A percentile compares a stretch with the other conserved stretches of the same genome.
Conservation (phyloP, 2,888 invertebrate species). For the Ceratothoa steindachneri region DNA sequence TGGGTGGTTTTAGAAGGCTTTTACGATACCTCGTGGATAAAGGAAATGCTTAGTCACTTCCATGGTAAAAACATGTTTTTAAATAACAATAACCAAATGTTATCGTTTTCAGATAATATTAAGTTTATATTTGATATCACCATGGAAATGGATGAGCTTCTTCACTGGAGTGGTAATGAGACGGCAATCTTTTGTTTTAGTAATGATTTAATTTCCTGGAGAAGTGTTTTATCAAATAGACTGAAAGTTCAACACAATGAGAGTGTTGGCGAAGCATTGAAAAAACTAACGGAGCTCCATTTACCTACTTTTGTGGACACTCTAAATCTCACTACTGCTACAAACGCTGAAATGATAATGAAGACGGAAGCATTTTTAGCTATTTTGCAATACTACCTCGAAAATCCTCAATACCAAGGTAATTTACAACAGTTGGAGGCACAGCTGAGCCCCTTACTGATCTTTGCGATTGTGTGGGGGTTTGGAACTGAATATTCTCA, state of each 20-base stretch:
- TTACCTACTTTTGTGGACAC: constrained; percentile 33
- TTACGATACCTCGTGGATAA: constrained; percentile 20
- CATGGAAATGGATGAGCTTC: constrained; percentile 20
- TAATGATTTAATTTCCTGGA: neutral
- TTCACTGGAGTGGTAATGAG: neutral
- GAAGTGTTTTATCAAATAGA: neutral
- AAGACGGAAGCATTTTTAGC: constrained; percentile 37
- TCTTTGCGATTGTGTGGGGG: constrained; percentile 34
- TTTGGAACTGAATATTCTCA: constrained; percentile 25
- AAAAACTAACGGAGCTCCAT: constrained; percentile 25
- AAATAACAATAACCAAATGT: constrained; percentile 14
- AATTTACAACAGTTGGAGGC: constrained; percentile 24
- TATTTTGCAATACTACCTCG: constrained; percentile 25
- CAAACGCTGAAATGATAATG: constrained; percentile 30
- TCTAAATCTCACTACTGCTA: constrained; percentile 14
- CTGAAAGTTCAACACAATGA: neutral
- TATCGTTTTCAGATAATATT: constrained; percentile 24
- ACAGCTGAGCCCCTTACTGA: constrained; percentile 27
- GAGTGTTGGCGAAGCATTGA: constrained; percentile 16
- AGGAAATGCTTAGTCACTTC: constrained; percentile 21
- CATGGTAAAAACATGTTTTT: constrained; percentile 25
- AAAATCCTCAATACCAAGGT: neutral
- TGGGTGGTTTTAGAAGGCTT: constrained; percentile 33
- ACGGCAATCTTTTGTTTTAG: neutral
- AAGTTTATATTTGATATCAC: constrained; percentile 29